phyloP scores from a whole-genome alignment of 2,113 vertebrate species.

The Anoura caudifer region DNA sequence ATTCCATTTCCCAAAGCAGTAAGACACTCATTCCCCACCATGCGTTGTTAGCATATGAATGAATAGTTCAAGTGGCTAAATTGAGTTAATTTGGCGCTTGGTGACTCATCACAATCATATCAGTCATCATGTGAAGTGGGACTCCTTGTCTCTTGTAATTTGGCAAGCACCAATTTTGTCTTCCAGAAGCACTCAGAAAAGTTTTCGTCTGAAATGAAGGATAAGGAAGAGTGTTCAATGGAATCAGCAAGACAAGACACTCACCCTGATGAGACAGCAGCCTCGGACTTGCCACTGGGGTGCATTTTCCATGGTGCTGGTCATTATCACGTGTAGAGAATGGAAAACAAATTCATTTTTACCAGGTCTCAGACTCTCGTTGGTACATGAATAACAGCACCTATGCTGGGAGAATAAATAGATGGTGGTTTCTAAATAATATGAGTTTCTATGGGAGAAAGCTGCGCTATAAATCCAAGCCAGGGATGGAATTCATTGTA shows the following conservation, averaged over 20 bases:
- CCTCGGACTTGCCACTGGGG: slow-evolving; percentile 22
- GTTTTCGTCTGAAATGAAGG: slow-evolving; percentile 40
- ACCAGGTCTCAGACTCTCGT: not conserved
- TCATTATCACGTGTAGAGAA: not conserved
- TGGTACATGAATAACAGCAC: not conserved
- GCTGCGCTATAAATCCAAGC: not conserved
- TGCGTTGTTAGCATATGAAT: slow-evolving; percentile 40
- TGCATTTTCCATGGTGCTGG: not conserved
- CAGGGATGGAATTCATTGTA: not conserved
- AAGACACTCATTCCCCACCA: slow-evolving; percentile 8
- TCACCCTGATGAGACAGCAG: not conserved
- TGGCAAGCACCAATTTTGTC: slow-evolving; percentile 55
- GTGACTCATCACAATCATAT: slow-evolving; percentile 52
- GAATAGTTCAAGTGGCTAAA: slow-evolving; percentile 54
- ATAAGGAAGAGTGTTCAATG: slow-evolving; percentile 40
- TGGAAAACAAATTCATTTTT: slow-evolving; percentile 27
- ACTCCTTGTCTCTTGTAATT: slow-evolving; percentile 57
- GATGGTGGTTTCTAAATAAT: slow-evolving; percentile 8
- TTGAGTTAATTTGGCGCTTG: slow-evolving; percentile 44
- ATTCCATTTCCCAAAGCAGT: slow-evolving; percentile 59
- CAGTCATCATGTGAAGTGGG: slow-evolving; percentile 53
- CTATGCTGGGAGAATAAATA: slow-evolving; percentile 2
- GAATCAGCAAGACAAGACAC: slow-evolving; percentile 47
- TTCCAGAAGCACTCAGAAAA: slow-evolving; percentile 59
- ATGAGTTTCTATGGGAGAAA: not conserved